Evolutionary conservation across 2,113 vertebrate genomes (phyloP).

Genomic region (Speoplatyrhinus poulsoni): DNA sequence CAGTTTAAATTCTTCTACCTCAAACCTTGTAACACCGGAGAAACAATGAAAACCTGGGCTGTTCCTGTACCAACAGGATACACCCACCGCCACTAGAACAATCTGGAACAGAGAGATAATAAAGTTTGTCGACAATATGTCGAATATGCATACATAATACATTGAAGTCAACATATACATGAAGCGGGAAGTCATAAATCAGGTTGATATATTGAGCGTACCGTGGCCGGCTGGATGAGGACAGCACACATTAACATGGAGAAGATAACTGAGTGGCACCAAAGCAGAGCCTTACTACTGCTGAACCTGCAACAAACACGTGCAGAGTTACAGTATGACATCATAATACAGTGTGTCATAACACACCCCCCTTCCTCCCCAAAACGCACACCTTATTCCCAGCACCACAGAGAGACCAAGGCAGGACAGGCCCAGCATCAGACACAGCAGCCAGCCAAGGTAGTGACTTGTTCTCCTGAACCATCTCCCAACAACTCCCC

Average conservation of each 20-base stretch:
- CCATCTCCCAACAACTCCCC: neutral
- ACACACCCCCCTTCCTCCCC: conserved; percentile 11
- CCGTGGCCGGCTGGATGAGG: conserved; percentile 78
- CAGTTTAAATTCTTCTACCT: conserved; percentile 35
- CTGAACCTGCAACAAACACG: conserved; percentile 68
- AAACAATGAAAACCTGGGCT: conserved; percentile 47
- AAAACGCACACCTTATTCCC: conserved; percentile 71
- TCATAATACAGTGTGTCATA: neutral
- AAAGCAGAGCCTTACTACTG: conserved; percentile 62
- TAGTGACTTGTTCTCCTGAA: conserved; percentile 22
- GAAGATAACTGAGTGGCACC: conserved; percentile 76
- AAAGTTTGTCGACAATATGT: neutral
- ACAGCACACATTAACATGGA: conserved; percentile 76
- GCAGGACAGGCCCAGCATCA: conserved; percentile 57
- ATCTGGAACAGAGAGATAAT: conserved; percentile 65
- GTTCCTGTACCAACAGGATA: conserved; percentile 63
- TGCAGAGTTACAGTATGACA: no score
- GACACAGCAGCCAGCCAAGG: conserved; percentile 71
- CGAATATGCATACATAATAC: no score
- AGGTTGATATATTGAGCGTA: conserved; percentile 35
- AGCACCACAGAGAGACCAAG: conserved; percentile 62
- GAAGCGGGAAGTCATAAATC: no score
- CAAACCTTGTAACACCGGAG: conserved; percentile 24
- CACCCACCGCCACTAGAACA: conserved; percentile 56
- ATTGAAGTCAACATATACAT: no score